Percentiles rank a stretch among this genome's conserved stretches.
phyloP scores from a whole-genome alignment of 2,113 vertebrate genomes.

The Cottus gobio region DNA sequence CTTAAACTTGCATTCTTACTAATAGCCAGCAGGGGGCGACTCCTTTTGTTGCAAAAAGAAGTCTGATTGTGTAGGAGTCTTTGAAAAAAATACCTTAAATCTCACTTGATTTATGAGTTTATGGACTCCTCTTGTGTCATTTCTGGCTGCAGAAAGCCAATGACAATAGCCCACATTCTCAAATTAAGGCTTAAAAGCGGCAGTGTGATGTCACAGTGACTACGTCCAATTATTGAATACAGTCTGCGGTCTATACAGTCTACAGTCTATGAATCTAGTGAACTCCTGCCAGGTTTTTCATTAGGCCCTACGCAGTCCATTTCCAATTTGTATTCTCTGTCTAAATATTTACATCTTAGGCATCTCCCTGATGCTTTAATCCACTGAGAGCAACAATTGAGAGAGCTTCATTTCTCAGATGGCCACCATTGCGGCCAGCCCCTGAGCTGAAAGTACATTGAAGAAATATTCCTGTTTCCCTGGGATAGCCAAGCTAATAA shows the following conservation, averaged over 20 bases:
- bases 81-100: neutral
- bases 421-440: neutral
- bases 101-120: neutral
- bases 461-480: conserved; percentile 14
- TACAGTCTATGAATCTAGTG: neutral
- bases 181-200: neutral
- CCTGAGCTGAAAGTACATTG: neutral
- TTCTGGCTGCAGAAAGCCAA: neutral
- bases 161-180: neutral
- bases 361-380: conserved; percentile 22
- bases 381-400: conserved; percentile 32
- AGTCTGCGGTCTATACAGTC: neutral
- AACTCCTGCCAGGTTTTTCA: conserved; percentile 46
- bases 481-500: neutral
- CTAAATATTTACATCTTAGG: conserved; percentile 58
- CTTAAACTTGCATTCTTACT: neutral
- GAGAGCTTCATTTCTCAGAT: conserved; percentile 7
- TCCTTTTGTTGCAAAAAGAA: neutral
- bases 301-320: conserved; percentile 20
- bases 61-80: neutral
- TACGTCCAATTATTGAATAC: neutral
- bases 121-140: neutral
- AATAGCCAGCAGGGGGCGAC: neutral
- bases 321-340: conserved; percentile 31
- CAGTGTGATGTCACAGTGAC: neutral